Evolutionary conservation across 2,113 vertebrate genomes (phyloP).

Genomic region (Lepisosteus osseus): DNA sequence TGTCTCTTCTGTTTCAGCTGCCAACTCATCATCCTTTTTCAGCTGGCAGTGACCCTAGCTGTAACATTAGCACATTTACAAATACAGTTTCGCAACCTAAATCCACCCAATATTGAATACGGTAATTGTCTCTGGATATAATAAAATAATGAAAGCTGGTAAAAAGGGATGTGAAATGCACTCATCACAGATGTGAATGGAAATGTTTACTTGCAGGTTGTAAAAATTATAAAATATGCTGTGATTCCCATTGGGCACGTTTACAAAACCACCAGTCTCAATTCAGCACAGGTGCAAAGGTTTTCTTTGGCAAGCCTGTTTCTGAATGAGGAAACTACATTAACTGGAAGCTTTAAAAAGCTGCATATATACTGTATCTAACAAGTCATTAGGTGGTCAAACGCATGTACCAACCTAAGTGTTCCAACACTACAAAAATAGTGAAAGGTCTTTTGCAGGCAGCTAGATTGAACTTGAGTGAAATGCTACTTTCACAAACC

Average conservation of each 20-base stretch:
- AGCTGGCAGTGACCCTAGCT: too few species aligned
- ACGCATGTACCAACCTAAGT: background rate
- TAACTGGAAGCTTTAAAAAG: background rate
- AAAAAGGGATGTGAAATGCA: too few species aligned
- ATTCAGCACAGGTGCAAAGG: background rate
- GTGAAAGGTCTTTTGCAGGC: background rate
- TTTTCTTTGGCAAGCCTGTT: constrained; percentile 1
- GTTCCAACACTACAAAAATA: background rate
- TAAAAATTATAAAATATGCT: background rate
- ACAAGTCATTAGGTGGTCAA: background rate
- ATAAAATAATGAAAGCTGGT: too few species aligned
- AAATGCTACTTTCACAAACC: background rate
- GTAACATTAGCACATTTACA: too few species aligned
- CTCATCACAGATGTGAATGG: background rate
- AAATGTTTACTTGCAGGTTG: background rate
- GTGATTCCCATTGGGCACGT: too few species aligned
- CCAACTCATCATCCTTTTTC: too few species aligned
- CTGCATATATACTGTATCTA: background rate
- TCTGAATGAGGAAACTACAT: constrained; percentile 1
- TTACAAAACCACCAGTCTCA: background rate
- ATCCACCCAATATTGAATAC: too few species aligned
- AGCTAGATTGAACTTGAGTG: background rate
- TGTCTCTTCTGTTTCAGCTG: too few species aligned
- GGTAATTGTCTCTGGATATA: too few species aligned
- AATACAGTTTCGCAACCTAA: too few species aligned